Conservation (phyloP, 2,888 invertebrate species). For the Ptychoptera contaminata region DNA sequence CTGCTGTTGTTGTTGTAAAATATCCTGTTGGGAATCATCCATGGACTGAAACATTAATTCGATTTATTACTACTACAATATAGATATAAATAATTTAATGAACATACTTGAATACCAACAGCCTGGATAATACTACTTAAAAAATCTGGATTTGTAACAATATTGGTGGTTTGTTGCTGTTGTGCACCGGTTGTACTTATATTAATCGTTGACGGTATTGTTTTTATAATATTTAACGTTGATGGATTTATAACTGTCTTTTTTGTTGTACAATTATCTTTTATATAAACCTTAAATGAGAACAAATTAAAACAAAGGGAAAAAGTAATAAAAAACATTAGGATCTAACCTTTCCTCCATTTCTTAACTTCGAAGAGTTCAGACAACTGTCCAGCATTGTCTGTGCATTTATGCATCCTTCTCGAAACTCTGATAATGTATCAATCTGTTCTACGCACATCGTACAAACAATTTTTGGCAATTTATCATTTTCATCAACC, state of each 20-base stretch:
- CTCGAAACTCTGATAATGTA: slow-evolving; percentile 42
- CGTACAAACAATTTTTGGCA: slow-evolving; percentile 51
- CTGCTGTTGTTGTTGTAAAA: slow-evolving; percentile 11
- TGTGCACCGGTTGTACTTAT: background rate
- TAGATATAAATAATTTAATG: background rate
- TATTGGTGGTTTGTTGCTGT: background rate
- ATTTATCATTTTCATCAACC: slow-evolving; percentile 49
- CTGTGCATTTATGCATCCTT: slow-evolving; percentile 47
- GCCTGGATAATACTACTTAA: slow-evolving; percentile 29
- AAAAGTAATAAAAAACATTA: too few relatives aligned
- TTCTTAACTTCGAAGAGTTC: slow-evolving; percentile 43
- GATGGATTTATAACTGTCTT: slow-evolving; percentile 1
- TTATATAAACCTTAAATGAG: too few relatives aligned
- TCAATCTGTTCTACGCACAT: slow-evolving; percentile 47
- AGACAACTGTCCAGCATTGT: slow-evolving; percentile 50
- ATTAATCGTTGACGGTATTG: background rate
- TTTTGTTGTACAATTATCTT: background rate
- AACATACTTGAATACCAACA: slow-evolving; percentile 25
- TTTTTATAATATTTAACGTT: background rate
- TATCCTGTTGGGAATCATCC: slow-evolving; percentile 13
- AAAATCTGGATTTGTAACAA: slow-evolving; percentile 18
- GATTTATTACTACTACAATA: background rate
- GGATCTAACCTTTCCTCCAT: slow-evolving; percentile 39
- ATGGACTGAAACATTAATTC: slow-evolving; percentile 13
- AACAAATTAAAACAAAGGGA: too few relatives aligned